Percentiles rank a stretch among this genome's conserved stretches.
Evolutionary conservation across 2,888 invertebrate genomes (phyloP).

Genomic region (Tricholauxania praeusta): DNA sequence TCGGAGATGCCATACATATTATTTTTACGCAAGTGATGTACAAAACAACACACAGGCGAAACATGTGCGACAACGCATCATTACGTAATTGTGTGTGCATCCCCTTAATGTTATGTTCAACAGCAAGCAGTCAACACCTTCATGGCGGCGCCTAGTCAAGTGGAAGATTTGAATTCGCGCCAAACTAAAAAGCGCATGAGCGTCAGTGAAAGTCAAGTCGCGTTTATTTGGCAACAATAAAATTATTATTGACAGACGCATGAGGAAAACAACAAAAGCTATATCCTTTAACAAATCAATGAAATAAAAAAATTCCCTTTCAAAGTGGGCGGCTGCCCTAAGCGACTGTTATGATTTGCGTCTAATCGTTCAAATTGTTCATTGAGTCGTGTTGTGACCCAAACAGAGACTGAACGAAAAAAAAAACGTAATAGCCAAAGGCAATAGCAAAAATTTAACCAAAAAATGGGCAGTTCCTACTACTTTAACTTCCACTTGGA

Average conservation of each 20-base stretch:
- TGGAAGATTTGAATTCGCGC: conserved; percentile 58
- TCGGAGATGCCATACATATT: background rate
- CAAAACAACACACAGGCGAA: conserved; percentile 10
- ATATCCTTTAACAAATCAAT: conserved; percentile 36
- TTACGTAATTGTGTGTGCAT: conserved; percentile 52
- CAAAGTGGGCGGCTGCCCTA: conserved; percentile 50
- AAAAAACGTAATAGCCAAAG: background rate
- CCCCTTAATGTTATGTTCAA: background rate
- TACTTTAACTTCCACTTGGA: background rate
- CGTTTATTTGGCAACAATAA: conserved; percentile 33
- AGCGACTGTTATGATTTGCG: conserved; percentile 55
- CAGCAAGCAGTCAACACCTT: conserved; percentile 41
- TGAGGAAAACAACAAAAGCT: conserved; percentile 40
- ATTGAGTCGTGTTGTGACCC: conserved; percentile 13
- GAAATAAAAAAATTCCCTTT: background rate
- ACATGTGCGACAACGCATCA: conserved; percentile 41
- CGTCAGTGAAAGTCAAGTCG: conserved; percentile 18
- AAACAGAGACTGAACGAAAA: background rate
- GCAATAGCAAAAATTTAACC: background rate
- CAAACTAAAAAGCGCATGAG: conserved; percentile 22
- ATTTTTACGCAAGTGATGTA: background rate
- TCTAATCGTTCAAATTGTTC: conserved; percentile 35
- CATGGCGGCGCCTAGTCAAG: conserved; percentile 56
- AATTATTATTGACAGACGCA: conserved; percentile 54
- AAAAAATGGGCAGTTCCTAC: conserved; percentile 11